Conservation (phyloP, 2,888 invertebrate genomes). For the Spilarctia lutea region DNA sequence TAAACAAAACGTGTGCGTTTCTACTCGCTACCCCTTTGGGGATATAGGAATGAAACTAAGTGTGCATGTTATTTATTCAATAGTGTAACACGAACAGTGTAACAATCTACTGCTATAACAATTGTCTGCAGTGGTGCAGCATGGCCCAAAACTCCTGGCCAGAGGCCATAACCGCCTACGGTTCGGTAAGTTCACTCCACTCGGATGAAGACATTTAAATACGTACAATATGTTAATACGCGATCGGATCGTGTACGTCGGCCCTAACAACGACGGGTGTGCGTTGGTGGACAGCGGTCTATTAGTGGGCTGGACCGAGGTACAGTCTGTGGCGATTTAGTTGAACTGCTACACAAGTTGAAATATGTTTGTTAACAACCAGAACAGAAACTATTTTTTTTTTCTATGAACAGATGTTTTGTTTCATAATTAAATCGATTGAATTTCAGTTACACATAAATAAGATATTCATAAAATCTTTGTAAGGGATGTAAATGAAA, state of each 20-base stretch:
- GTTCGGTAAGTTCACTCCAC: conserved; percentile 52
- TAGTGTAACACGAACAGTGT: not conserved
- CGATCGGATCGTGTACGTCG: conserved; percentile 53
- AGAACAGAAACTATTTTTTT: too few species aligned
- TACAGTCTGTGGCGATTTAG: conserved; percentile 33
- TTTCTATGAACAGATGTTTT: too few species aligned
- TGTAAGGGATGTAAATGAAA: too few species aligned
- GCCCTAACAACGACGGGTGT: conserved; percentile 53
- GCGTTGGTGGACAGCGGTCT: conserved; percentile 60
- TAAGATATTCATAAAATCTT: too few species aligned
- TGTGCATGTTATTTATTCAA: not conserved
- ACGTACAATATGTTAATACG: conserved; percentile 56
- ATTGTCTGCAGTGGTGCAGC: conserved; percentile 32
- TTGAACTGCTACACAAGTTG: not conserved
- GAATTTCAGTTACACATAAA: too few species aligned
- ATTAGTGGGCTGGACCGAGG: conserved; percentile 34
- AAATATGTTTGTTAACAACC: not conserved
- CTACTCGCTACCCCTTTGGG: not conserved
- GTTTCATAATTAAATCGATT: too few species aligned
- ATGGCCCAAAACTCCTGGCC: conserved; percentile 46
- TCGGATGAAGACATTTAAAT: conserved; percentile 58
- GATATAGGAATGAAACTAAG: not conserved
- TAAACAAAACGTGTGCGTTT: too few species aligned
- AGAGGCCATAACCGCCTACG: conserved; percentile 52
- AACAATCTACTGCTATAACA: conserved; percentile 26